Evolutionary conservation across 2,113 vertebrate genomes (phyloP).

Genomic region (Ammospiza nelsoni): DNA sequence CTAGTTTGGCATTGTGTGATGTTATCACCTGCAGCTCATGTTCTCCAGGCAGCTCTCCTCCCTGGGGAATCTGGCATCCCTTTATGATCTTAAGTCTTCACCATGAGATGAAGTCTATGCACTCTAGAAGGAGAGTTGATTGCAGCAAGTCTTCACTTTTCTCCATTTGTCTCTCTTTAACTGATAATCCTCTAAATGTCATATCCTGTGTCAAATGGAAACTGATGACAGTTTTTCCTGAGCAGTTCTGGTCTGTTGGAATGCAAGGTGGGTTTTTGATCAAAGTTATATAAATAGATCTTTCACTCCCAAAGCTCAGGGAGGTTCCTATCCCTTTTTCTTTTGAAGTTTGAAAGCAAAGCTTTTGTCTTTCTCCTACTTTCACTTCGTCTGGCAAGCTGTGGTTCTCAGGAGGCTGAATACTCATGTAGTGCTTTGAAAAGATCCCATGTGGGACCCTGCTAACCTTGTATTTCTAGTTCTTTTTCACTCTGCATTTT

Average conservation of each 20-base stretch:
- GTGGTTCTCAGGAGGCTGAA: neutral
- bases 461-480: neutral
- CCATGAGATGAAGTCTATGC: neutral
- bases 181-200: neutral
- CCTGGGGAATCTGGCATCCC: neutral
- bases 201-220: neutral
- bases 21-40: neutral
- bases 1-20: neutral
- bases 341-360: neutral
- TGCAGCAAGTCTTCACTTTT: neutral
- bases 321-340: neutral
- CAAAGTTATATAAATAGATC: neutral
- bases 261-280: neutral
- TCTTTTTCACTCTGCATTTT: neutral
- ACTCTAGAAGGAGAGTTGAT: neutral
- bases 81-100: neutral
- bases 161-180: neutral
- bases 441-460: neutral
- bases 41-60: neutral
- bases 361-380: neutral
- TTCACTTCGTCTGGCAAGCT: neutral
- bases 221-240: neutral
- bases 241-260: neutral
- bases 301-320: neutral
- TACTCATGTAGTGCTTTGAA: neutral